Evolutionary conservation across 2,888 invertebrate species (phyloP), one percentile per base, ranked within the genome.

Genomic region (Agonum fuliginosum): DNA sequence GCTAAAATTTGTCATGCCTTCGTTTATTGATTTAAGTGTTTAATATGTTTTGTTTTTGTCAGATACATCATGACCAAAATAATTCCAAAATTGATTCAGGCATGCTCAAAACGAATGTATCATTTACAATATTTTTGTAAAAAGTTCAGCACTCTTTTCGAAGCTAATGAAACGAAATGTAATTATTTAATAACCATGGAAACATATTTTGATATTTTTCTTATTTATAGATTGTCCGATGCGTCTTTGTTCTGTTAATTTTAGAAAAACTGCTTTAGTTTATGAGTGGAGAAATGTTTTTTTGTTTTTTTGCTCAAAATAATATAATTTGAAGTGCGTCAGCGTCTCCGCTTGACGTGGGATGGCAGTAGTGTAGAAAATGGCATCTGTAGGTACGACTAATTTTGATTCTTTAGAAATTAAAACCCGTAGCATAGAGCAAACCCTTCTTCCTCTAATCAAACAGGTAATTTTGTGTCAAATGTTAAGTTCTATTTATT

Each of bases 361-460:
- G 70, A 77, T 70, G 80, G 69, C 79, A 83, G 83, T 82, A 83
- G 86, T 86, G 86, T 86, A 86, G 86, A 87, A 88, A 88, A 89
- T 89, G 89, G 89, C 89, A 88, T 89, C 87, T 87, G 88, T 88
- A 88, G 88, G 88, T 86, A 87, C 88, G 86, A 87, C 88, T 87
- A 89, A 89, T 86, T 88, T 87, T 87, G 88, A 88, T 85, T 87
- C 87, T 87, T 87, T 95, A 87, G 95, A 95, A 90, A 96, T 97
- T 87, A 94, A 94, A 89, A 97, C 96, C 84, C 95, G 94, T 91
- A 96, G 96, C 88, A 95, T 97, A 89, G 97, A 97, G 90, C 94
- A 95, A 89, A 96, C 96, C 83, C 92, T 97, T 84, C 93, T 97
- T 86, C 97, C 97, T 83, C 92, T 97, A 87, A 94, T 97, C 86